phyloP scores from a whole-genome alignment of 2,797 vertebrate species.

The Salarias fasciatus region DNA sequence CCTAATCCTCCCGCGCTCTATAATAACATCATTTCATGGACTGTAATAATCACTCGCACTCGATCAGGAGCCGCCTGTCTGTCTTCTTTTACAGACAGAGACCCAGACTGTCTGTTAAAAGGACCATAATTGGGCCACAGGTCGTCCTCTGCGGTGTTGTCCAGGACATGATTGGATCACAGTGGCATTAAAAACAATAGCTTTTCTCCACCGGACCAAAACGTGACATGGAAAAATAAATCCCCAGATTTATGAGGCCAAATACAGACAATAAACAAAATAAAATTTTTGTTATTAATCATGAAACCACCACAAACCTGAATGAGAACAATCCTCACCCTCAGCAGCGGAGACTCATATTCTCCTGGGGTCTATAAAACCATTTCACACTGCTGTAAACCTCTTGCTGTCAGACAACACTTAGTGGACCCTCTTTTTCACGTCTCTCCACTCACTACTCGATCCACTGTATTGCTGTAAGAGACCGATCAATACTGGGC shows the following conservation, averaged over 20 bases:
- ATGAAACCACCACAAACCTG: background rate
- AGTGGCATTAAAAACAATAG: constrained; percentile 18
- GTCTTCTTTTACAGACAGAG: constrained; percentile 33
- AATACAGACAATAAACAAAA: constrained; percentile 9
- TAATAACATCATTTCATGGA: constrained; percentile 39
- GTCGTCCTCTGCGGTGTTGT: constrained; percentile 18
- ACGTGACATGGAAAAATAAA: constrained; percentile 9
- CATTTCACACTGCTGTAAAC: background rate
- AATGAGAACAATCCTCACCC: no score
- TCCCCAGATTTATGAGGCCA: constrained; percentile 17
- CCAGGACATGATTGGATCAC: constrained; percentile 14
- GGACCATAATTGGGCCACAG: constrained; percentile 41
- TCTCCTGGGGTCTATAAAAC: background rate
- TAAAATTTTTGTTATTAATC: constrained; percentile 6
- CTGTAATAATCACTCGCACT: constrained; percentile 31
- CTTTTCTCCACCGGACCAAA: constrained; percentile 1
- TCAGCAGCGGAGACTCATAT: background rate
- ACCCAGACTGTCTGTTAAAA: constrained; percentile 39
- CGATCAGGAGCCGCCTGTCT: constrained; percentile 13
- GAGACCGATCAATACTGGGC: constrained; percentile 19
- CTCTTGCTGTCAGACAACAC: background rate
- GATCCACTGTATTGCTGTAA: background rate
- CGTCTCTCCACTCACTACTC: background rate
- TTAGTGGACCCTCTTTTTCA: background rate
- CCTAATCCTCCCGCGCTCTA: constrained; percentile 56